phyloP scores from a whole-genome alignment of 1,140 invertebrate genomes.

The Diuraphis noxia region DNA sequence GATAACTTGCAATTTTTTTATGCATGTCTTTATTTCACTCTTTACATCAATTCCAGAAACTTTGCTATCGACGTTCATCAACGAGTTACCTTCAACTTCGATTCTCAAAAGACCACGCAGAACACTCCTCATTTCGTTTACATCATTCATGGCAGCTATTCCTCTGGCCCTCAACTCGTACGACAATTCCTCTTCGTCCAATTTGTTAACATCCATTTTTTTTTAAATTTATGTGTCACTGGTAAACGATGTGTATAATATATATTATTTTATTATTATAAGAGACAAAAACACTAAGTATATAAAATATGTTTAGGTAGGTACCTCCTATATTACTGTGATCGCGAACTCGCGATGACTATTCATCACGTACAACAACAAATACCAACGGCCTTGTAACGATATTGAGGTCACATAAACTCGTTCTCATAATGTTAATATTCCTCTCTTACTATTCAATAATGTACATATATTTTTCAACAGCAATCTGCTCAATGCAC shows the following conservation, averaged over 20 bases:
- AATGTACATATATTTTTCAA: neutral
- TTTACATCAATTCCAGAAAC: neutral
- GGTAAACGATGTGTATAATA: neutral
- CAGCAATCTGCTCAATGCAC: neutral
- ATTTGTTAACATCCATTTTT: constrained; percentile 50
- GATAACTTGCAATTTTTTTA: constrained; percentile 40
- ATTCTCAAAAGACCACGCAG: constrained; percentile 47
- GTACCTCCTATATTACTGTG: neutral
- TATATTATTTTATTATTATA: neutral
- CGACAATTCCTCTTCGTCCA: constrained; percentile 49
- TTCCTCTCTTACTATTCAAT: neutral
- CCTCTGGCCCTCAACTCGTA: constrained; percentile 51
- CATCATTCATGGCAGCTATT: neutral
- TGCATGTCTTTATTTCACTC: constrained; percentile 24
- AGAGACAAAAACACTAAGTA: neutral
- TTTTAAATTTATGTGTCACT: neutral
- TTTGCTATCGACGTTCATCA: neutral
- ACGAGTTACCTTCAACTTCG: constrained; percentile 21
- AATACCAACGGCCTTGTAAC: neutral
- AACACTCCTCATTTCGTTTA: constrained; percentile 46
- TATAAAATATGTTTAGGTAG: neutral
- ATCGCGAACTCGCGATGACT: neutral
- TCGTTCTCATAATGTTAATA: neutral
- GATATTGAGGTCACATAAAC: neutral
- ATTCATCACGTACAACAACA: neutral